Conservation (phyloP, 1,140 invertebrate species). For the Drosophila ironensis region DNA sequence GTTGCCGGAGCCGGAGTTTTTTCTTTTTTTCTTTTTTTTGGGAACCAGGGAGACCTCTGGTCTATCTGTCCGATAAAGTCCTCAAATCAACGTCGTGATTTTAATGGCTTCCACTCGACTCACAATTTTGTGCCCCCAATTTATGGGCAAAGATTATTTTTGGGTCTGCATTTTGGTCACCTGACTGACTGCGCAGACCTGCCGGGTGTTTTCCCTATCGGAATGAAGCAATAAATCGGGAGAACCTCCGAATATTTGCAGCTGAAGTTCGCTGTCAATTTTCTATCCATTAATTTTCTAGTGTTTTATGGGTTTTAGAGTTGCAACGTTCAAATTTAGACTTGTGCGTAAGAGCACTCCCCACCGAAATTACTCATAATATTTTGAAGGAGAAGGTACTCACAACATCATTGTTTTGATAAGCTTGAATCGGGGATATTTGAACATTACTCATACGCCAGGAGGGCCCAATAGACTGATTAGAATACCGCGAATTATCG, state of each 20-base stretch:
- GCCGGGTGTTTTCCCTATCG: constrained; percentile 41
- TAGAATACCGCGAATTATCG: constrained; percentile 9
- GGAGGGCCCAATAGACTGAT: neutral
- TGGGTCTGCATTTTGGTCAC: constrained; percentile 36
- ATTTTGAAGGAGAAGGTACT: too few species aligned
- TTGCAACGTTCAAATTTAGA: neutral
- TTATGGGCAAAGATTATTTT: constrained; percentile 54
- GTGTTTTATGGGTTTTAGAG: neutral
- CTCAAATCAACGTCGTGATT: constrained; percentile 60
- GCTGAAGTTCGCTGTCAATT: constrained; percentile 17
- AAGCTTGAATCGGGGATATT: neutral
- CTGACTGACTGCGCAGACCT: constrained; percentile 30
- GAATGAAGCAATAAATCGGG: constrained; percentile 27
- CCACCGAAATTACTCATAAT: too few species aligned
- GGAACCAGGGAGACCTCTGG: constrained; percentile 4
- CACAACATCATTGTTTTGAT: neutral
- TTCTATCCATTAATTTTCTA: constrained; percentile 5
- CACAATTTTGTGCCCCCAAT: constrained; percentile 19
- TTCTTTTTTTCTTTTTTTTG: too few species aligned
- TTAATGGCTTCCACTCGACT: constrained; percentile 65
- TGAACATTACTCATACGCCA: constrained; percentile 36
- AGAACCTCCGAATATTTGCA: constrained; percentile 19
- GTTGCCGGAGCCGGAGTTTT: neutral
- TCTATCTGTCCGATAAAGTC: constrained; percentile 26
- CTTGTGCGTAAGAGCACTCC: neutral